Conservation (phyloP, 2,113 vertebrate genomes). For the Bagarius yarrelli region DNA sequence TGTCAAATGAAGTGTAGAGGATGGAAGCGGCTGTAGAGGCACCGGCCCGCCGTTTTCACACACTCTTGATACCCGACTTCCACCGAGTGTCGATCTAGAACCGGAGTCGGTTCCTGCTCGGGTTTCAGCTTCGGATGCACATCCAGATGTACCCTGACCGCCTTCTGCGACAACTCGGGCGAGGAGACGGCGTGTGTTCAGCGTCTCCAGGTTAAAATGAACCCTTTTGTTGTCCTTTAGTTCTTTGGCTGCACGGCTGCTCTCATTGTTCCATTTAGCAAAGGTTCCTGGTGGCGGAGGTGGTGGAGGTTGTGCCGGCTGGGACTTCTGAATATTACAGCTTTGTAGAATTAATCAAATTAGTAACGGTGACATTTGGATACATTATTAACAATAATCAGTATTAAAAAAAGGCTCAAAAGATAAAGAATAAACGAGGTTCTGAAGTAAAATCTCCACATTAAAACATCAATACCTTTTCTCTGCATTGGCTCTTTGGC, state of each 20-base stretch:
- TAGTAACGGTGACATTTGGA: not conserved
- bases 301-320: not conserved
- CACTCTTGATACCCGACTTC: not conserved
- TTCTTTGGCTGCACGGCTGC: not conserved
- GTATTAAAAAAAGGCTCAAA: not conserved
- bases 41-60: constrained; percentile 47
- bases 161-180: constrained; percentile 54
- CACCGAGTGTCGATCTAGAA: not conserved
- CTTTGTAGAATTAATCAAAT: constrained; percentile 52
- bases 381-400: not conserved
- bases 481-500: constrained; percentile 63
- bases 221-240: constrained; percentile 69
- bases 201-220: constrained; percentile 75
- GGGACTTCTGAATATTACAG: constrained; percentile 65
- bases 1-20: not conserved
- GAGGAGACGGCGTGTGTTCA: constrained; percentile 67
- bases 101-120: not conserved
- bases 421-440: not conserved
- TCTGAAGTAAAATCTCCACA: not conserved
- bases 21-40: constrained; percentile 26
- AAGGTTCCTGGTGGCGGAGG: constrained; percentile 25
- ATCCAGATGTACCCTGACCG: constrained; percentile 27
- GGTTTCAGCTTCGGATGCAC: not conserved
- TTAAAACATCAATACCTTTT: constrained; percentile 67
- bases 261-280: constrained; percentile 58